Conservation (phyloP, 92 coral and sea anemone genomes). For the Bergia puertoricense region DNA sequence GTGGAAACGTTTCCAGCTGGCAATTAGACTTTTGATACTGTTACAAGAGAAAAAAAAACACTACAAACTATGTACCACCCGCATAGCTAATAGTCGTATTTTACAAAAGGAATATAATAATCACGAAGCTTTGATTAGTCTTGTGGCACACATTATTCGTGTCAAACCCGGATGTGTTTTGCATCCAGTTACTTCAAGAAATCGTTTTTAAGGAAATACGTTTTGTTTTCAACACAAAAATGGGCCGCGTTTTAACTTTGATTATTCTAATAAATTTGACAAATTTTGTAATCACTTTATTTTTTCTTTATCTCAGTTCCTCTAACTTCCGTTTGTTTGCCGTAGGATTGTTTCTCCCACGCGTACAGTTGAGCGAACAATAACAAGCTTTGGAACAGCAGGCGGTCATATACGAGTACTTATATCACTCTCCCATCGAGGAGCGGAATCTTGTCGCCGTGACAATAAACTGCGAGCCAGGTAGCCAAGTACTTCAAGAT, state of each 20-base stretch:
- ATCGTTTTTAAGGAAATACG: neutral
- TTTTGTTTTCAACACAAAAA: neutral
- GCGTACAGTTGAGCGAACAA: neutral
- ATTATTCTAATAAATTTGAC: neutral
- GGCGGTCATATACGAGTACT: neutral
- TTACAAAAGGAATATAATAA: constrained; percentile 15
- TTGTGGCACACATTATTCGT: neutral
- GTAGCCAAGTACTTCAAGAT: neutral
- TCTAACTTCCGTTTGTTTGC: constrained; percentile 17
- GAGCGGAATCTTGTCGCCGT: neutral
- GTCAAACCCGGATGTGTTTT: neutral
- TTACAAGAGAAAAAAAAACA: constrained; percentile 3
- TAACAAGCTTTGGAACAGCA: neutral
- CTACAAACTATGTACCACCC: constrained; percentile 1
- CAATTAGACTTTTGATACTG: neutral
- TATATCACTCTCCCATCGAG: neutral
- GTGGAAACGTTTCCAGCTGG: constrained; percentile 32
- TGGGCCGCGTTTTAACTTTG: constrained; percentile 2
- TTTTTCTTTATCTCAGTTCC: constrained; percentile 15
- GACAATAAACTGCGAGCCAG: neutral
- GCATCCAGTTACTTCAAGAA: neutral
- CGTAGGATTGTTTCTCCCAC: neutral
- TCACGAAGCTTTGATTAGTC: neutral
- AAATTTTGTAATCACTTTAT: neutral
- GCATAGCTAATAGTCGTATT: neutral